A percentile compares a stretch with the other conserved stretches of the same genome.
These are phyloP conservation scores for Nasonia vitripennis DNA, from an alignment of 1,140 invertebrate genomes.

Conservation along the genomic window DNA sequence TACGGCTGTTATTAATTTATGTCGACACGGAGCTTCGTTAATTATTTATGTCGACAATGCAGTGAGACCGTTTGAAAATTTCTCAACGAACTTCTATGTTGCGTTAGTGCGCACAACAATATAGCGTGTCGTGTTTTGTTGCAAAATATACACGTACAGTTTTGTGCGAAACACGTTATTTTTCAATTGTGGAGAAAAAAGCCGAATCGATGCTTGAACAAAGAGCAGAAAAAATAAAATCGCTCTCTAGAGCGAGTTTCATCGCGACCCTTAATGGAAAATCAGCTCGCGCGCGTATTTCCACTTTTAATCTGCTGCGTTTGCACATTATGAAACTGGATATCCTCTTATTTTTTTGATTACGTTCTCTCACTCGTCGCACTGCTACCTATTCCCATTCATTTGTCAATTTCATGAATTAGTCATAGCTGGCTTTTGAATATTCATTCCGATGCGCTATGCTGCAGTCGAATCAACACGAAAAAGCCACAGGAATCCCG, in stretches of 20 bases:
- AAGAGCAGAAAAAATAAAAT: too few species aligned
- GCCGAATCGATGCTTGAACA: not conserved
- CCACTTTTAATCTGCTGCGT: not conserved
- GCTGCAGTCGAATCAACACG: not conserved
- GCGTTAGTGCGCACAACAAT: too few species aligned
- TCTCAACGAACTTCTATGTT: not conserved
- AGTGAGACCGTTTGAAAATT: too few species aligned
- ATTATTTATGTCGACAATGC: not conserved
- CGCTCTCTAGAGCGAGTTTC: too few species aligned
- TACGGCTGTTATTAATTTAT: not conserved
- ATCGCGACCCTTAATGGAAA: not conserved
- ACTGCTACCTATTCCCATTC: not conserved
- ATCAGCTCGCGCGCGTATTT: not conserved
- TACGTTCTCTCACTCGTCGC: not conserved
- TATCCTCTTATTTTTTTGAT: not conserved
- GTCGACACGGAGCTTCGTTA: not conserved
- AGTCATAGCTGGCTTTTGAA: constrained; percentile 2
- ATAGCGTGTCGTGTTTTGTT: not conserved
- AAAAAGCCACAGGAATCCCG: too few species aligned
- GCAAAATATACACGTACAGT: too few species aligned
- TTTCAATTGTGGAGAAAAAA: not conserved
- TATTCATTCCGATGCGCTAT: constrained; percentile 13
- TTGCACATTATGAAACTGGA: not conserved
- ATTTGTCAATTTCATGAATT: constrained; percentile 1
- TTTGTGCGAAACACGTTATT: not conserved